phyloP scores from a whole-genome alignment of 23 tunicate genomes.

The Halocynthia roretzi region DNA sequence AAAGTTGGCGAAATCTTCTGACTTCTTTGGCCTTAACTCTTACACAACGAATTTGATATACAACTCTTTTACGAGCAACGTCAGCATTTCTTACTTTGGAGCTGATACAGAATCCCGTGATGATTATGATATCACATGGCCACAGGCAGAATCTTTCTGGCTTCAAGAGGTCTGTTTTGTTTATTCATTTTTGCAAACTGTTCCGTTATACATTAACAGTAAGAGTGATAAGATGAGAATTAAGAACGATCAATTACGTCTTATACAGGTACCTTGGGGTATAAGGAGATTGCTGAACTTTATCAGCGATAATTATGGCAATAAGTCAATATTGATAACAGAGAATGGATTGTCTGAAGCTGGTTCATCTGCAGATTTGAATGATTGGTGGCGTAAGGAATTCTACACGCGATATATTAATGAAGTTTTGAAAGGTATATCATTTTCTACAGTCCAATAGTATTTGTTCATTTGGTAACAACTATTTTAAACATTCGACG shows the following conservation, averaged over 20 bases:
- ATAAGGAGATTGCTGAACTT: slow-evolving; percentile 57
- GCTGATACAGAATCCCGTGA: slow-evolving; percentile 57
- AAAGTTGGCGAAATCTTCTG: slow-evolving; percentile 50
- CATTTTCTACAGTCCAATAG: no score
- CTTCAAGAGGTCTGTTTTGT: slow-evolving; percentile 48
- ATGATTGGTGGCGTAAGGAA: slow-evolving; percentile 90
- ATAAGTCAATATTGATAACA: slow-evolving; percentile 77
- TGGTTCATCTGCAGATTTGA: slow-evolving; percentile 48
- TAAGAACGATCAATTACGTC: background rate
- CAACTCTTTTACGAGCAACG: slow-evolving; percentile 26
- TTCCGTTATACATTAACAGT: background rate
- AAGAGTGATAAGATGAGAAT: background rate
- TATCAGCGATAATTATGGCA: slow-evolving; percentile 57
- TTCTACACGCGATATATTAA: slow-evolving; percentile 63
- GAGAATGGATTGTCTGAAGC: slow-evolving; percentile 93
- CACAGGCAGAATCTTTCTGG: slow-evolving; percentile 82
- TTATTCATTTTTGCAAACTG: background rate
- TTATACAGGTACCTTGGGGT: slow-evolving; percentile 83
- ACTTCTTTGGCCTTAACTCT: slow-evolving; percentile 90
- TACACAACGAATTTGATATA: slow-evolving; percentile 76
- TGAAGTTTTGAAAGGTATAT: slow-evolving; percentile 89
- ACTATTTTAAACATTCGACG: no score
- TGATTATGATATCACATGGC: slow-evolving; percentile 69
- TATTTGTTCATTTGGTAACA: no score
- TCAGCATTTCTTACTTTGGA: slow-evolving; percentile 32